Evolutionary conservation across 2,797 vertebrate genomes (phyloP).

Genomic region (Scleropages formosus): DNA sequence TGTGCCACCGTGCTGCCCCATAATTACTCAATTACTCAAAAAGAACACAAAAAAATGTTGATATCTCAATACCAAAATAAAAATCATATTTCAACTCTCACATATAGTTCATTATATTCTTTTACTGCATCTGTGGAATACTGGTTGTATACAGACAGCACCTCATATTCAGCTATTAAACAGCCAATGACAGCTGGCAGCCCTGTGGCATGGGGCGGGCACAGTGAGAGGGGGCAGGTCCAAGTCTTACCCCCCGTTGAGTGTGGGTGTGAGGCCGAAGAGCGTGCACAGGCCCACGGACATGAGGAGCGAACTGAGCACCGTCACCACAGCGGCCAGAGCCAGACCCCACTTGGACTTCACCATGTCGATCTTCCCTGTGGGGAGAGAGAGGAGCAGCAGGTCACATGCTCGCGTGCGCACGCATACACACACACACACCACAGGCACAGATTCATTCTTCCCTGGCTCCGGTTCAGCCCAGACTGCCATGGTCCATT

Average conservation of each 20-base stretch:
- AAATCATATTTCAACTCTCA: too few relatives aligned
- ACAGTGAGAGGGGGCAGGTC: background rate
- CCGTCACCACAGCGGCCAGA: slow-evolving; percentile 91
- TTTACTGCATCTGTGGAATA: too few relatives aligned
- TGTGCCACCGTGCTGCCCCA: too few relatives aligned
- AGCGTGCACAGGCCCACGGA: slow-evolving; percentile 94
- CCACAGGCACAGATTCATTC: background rate
- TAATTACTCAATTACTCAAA: too few relatives aligned
- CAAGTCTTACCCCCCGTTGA: slow-evolving; percentile 89
- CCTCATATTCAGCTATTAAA: too few relatives aligned
- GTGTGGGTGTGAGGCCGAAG: slow-evolving; percentile 92
- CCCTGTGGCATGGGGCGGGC: background rate
- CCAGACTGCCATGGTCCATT: background rate
- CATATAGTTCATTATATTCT: too few relatives aligned
- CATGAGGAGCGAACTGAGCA: slow-evolving; percentile 97
- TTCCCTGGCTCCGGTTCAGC: background rate
- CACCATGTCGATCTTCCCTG: slow-evolving; percentile 99
- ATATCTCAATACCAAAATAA: too few relatives aligned
- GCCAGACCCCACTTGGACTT: slow-evolving; percentile 98
- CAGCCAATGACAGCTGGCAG: too few relatives aligned
- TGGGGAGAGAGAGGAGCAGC: slow-evolving; percentile 17
- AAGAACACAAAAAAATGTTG: too few relatives aligned
- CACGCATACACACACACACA: background rate
- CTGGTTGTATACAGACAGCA: too few relatives aligned
- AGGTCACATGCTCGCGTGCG: slow-evolving; percentile 1